These are phyloP conservation scores for Cyprinella venusta DNA, from an alignment of 2,797 vertebrate genomes.

Conservation along the genomic window DNA sequence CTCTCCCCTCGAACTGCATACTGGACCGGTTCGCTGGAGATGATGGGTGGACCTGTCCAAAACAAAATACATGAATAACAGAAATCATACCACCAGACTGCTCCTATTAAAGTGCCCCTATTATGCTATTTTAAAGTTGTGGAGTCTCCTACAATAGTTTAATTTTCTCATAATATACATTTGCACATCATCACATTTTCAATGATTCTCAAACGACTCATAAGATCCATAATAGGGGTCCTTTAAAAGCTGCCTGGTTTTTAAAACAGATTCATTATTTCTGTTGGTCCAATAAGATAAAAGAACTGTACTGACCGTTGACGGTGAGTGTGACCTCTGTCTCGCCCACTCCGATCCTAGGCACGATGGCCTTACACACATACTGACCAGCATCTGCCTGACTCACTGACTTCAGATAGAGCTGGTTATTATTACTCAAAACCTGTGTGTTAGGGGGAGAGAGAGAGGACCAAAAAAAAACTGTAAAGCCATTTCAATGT, in stretches of 20 bases:
- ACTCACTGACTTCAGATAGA: conserved; percentile 89
- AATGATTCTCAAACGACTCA: no score
- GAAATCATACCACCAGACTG: background rate
- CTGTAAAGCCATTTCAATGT: conserved; percentile 27
- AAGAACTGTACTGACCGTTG: conserved; percentile 81
- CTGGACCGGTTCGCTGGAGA: conserved; percentile 91
- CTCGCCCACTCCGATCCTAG: conserved; percentile 92
- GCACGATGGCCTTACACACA: conserved; percentile 95
- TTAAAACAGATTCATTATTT: background rate
- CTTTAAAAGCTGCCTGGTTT: background rate
- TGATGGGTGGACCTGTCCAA: conserved; percentile 88
- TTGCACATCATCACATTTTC: no score
- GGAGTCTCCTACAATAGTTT: no score
- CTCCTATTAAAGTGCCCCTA: no score
- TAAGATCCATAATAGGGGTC: no score
- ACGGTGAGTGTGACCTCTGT: conserved; percentile 90
- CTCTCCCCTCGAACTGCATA: conserved; percentile 86
- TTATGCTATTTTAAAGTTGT: no score
- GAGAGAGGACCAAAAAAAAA: conserved; percentile 12
- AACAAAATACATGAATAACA: background rate
- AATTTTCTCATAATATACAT: no score
- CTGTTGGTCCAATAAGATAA: background rate
- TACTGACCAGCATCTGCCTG: conserved; percentile 92
- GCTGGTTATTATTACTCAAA: conserved; percentile 95
- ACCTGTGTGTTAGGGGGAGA: conserved; percentile 76